Evolutionary conservation across 2,797 vertebrate species (phyloP).

Genomic region (Manis pentadactyla): DNA sequence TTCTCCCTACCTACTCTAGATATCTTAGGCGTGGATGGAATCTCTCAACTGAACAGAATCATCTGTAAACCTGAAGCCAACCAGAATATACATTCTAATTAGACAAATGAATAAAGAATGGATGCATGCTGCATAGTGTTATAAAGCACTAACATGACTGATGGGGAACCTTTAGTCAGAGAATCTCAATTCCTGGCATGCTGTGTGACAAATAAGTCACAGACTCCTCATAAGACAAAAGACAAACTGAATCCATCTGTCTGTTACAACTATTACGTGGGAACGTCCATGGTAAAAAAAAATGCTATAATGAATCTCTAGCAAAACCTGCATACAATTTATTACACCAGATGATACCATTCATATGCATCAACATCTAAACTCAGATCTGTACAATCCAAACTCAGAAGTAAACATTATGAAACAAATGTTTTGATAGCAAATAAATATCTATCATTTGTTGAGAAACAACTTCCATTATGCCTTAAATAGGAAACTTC

Average conservation of each 20-base stretch:
- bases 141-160: background rate
- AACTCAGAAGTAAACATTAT: background rate
- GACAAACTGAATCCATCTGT: background rate
- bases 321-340: background rate
- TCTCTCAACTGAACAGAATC: background rate
- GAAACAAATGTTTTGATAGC: background rate
- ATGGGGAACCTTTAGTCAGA: background rate
- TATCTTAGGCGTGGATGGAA: too few relatives aligned
- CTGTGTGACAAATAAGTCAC: background rate
- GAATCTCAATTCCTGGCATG: background rate
- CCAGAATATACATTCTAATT: background rate
- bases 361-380: background rate
- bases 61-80: background rate
- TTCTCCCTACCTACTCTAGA: background rate
- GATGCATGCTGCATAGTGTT: background rate
- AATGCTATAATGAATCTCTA: background rate
- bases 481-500: background rate
- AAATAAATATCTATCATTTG: background rate
- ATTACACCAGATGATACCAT: background rate
- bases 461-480: background rate
- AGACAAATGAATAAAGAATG: background rate
- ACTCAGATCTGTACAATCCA: background rate
- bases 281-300: background rate
- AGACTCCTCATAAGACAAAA: background rate
- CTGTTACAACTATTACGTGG: background rate